phyloP scores from a whole-genome alignment of 2,888 invertebrate genomes.

The Magallana nippona region DNA sequence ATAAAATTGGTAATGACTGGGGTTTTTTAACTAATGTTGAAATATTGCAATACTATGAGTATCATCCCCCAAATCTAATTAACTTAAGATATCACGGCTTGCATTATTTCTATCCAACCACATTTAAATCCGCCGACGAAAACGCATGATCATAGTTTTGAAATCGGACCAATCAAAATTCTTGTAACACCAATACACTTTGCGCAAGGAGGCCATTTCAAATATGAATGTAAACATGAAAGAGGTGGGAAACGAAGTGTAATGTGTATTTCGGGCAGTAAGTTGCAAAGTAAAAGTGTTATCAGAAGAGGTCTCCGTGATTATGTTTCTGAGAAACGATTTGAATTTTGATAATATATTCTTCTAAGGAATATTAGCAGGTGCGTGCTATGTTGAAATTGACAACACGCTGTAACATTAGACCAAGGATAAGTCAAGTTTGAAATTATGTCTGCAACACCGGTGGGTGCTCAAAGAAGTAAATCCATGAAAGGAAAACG shows the following conservation, averaged over 20 bases:
- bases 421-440: background rate
- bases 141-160: constrained; percentile 1
- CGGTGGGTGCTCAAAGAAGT: constrained; percentile 47
- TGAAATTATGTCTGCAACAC: constrained; percentile 28
- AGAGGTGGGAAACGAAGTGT: background rate
- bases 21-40: too few relatives aligned
- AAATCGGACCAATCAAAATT: background rate
- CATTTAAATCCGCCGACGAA: background rate
- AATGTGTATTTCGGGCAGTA: background rate
- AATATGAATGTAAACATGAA: constrained; percentile 36
- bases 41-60: too few relatives aligned
- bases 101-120: too few relatives aligned
- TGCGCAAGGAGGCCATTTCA: constrained; percentile 40
- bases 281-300: background rate
- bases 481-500: constrained; percentile 59
- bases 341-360: background rate
- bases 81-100: too few relatives aligned
- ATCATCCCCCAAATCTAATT: too few relatives aligned
- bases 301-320: background rate
- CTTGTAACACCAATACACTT: constrained; percentile 14
- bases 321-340: background rate
- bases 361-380: background rate
- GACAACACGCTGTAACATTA: background rate
- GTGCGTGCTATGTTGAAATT: constrained; percentile 1
- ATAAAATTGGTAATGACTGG: too few relatives aligned